phyloP scores from a whole-genome alignment of 2,888 invertebrate genomes.

The Caenorhabditis parvicauda region DNA sequence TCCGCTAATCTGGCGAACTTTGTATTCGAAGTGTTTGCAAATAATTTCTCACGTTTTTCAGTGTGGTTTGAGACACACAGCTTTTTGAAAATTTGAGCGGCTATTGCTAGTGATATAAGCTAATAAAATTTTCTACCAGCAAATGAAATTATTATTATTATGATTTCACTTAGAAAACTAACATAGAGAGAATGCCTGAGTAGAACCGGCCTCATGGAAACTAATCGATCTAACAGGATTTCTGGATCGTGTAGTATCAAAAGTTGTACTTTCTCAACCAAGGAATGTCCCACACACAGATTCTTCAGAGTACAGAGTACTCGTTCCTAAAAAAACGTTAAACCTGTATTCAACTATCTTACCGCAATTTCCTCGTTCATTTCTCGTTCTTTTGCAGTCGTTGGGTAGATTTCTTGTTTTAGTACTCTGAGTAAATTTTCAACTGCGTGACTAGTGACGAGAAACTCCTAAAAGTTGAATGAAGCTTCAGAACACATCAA shows the following conservation, averaged over 20 bases:
- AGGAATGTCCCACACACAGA: slow-evolving; percentile 38
- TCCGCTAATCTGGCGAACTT: too few relatives aligned
- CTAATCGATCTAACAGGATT: slow-evolving; percentile 40
- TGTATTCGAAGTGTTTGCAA: too few relatives aligned
- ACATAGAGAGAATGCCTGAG: slow-evolving; percentile 49
- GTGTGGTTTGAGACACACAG: too few relatives aligned
- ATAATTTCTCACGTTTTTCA: too few relatives aligned
- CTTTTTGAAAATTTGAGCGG: too few relatives aligned
- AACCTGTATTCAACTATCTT: background rate
- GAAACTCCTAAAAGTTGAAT: slow-evolving; percentile 29
- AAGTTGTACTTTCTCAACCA: slow-evolving; percentile 34
- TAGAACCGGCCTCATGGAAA: slow-evolving; percentile 44
- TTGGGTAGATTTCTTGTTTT: too few relatives aligned
- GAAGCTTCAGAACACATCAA: background rate
- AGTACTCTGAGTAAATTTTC: slow-evolving; percentile 34
- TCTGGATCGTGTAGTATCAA: slow-evolving; percentile 21
- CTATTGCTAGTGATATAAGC: too few relatives aligned
- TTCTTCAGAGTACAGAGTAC: slow-evolving; percentile 39
- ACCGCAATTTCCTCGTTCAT: slow-evolving; percentile 30
- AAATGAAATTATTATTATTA: background rate
- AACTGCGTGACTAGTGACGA: slow-evolving; percentile 35
- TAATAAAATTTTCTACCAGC: too few relatives aligned
- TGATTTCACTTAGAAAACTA: too few relatives aligned
- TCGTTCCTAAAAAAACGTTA: slow-evolving; percentile 36
- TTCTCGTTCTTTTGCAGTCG: too few relatives aligned